A percentile compares a stretch with the other conserved stretches of the same genome.
phyloP scores from a whole-genome alignment of 2,888 invertebrate genomes.

The Bombylius discolor region DNA sequence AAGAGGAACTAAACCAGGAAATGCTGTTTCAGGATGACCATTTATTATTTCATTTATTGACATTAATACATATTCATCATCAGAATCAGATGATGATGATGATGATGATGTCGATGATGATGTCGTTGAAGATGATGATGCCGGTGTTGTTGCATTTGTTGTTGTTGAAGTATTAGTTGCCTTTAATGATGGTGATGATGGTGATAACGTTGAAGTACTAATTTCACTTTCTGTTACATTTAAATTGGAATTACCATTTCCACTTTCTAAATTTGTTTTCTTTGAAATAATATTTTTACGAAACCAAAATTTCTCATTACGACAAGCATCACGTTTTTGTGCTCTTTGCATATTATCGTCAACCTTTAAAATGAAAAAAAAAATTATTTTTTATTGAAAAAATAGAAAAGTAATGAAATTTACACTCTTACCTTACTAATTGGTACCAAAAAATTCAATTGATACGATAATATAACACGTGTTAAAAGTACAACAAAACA shows the following conservation, averaged over 20 bases:
- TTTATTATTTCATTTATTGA: conserved; percentile 95
- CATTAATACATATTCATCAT: conserved; percentile 59
- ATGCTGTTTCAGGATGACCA: conserved; percentile 53
- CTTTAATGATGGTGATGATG: too few relatives aligned
- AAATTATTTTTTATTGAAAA: neutral
- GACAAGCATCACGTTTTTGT: conserved; percentile 79
- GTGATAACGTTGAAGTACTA: too few relatives aligned
- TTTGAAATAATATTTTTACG: conserved; percentile 26
- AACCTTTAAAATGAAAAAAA: conserved; percentile 38
- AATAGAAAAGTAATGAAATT: neutral
- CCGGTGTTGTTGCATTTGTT: conserved; percentile 9
- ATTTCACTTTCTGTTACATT: too few relatives aligned
- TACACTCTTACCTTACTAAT: conserved; percentile 67
- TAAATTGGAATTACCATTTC: neutral
- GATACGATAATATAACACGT: conserved; percentile 89
- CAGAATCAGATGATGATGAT: conserved; percentile 15
- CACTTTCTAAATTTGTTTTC: neutral
- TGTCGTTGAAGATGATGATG: neutral
- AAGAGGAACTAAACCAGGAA: conserved; percentile 88
- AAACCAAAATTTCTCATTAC: conserved; percentile 84
- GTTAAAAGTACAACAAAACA: conserved; percentile 96
- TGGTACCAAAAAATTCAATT: conserved; percentile 90
- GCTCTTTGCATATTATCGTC: conserved; percentile 96
- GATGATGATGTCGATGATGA: neutral
- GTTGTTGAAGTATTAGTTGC: conserved; percentile 1